Evolutionary conservation across 2,888 invertebrate genomes (phyloP), one percentile per base, ranked within the genome.

Genomic region (Trimorus sp.): DNA sequence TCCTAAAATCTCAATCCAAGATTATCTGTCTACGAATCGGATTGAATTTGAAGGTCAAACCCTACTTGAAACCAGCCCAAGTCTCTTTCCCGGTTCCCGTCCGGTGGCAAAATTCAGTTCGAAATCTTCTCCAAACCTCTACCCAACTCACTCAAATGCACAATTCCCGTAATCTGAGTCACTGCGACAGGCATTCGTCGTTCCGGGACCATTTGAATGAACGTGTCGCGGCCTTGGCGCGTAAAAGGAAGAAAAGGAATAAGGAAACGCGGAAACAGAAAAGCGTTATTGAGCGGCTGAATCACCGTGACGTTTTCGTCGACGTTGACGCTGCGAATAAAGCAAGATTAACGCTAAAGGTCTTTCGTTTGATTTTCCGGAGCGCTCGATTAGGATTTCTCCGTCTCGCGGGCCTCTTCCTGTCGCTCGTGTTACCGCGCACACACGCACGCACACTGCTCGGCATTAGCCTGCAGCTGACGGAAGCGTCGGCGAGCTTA

Each of bases 391-490:
- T 81, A 77, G 81, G 81, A 81, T 80, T 71, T 71, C 76, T 76
- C 70, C 59, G 69, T 70, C 70, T 68, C 53, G 12, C 62, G 53
- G 40, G 49, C 48, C 68, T 71, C 63, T 73, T 81, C 77, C 70
- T 70, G 63, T 70, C 53, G 53, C 8, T 40, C 36, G 60, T 7
- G 60, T 26, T 26, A 26, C 16, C 16, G 40, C 40, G 7, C 40
- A 40, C 40, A 40, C 40, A 11, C 11, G 40, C 51, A 8, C 40
- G 11, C 40, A 40, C 40, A 40, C 88, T 87, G 89, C 87, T 88
- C 87, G 86, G 87, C 86, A 89, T 89, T 88, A 89, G 89, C 88
- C 89, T 88, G 89, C 90, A 89, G 89, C 89, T 89, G 90, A 90
- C 90, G 90, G 90, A 90, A 90, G 89, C 87, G 86, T 79, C 68